Evolutionary conservation across 2,888 invertebrate species (phyloP), one percentile per base, ranked within the genome.

Genomic region (Melanostoma mellinum): DNA sequence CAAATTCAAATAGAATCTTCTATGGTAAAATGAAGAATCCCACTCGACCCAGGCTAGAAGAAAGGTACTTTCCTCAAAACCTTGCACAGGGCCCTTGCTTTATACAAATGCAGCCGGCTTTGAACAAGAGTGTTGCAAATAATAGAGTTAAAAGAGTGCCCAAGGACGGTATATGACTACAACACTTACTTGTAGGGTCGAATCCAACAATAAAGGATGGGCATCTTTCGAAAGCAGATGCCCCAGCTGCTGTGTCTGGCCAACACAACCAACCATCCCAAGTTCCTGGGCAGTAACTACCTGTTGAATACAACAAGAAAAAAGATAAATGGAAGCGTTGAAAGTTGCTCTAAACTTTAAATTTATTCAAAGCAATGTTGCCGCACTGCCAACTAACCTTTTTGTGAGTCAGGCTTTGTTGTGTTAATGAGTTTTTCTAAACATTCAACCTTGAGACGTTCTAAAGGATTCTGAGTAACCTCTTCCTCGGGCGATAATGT

Each of bases 211-310:
- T 94, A 91, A 96, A 96, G 86, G 90, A 92, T n/a, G 96, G 96
- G 89, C 96, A 96, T 76, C 92, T 92, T 85, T 93, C 93, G 90
- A 92, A 93, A 46, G 94, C 96, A 71, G 93, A 93, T 86, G 91
- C 89, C 87, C 95, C 96, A 87, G 94, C 93, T 46, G 92, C 92
- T 9, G 97, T 96, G 92, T 94, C 94, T 82, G 95, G 95, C 90
- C 94, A 94, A 90, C 97, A 97, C 35, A 94, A 93, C 96, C 96
- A 97, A 63, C 94, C 94, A 91, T 97, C 97, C 92, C 95, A 97
- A 36, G 94, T 94, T 85, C 95, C 94, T 55, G 93, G 93, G 90
- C 96, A 96, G 91, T 93, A 94, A 86, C 92, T 87, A 32, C 92
- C 95, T 94, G 86, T 60, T 53, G 77, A 65, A 67, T 46, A 68